Base-by-base conservation (phyloP, 2,797 vertebrate genomes). In the Lithobates pipiens region DNA sequence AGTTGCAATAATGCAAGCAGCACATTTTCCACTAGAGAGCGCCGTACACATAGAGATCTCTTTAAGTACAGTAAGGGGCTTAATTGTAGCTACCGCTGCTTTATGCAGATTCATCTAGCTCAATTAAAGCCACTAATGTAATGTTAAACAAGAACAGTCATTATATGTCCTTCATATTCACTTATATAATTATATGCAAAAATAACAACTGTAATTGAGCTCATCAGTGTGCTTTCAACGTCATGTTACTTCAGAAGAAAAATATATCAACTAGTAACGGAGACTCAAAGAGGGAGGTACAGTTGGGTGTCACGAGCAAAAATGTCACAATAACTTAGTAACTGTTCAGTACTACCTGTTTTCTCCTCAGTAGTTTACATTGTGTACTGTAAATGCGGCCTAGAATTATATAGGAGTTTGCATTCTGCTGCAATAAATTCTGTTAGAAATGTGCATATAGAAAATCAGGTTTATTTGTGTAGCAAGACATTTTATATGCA, bases 71-170 rank as follows among this genome's bases (percentile, higher is more conserved):
- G 57, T 54, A 29, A 61, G 34, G 65, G 18, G 21, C 42, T 63
- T 8, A 11, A 3, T 67, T 27, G n/a, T 67, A 70, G 23, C 46
- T 46, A 72, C 75, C 67, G 50, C 57, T 63, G 44, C 65, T 72
- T 27, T n/a, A 44, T 42, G 18, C 50, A 77, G 67, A 82, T 86
- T 85, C 71, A 75, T 80, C 71, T 82, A 82, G 80, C 27, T 75
- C 84, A 85, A 85, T 85, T 85, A 85, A 39, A 61, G 34, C 29
- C 75, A 39, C 21, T 78, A 82, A 83, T 82, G 63, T 65, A 77
- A 77, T 71, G 79, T 63, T 77, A 76, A 79, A 74, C 70, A 74
- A 85, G 57, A 73, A 65, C 67, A 29, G 65, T 85, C 83, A 85
- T 85, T 85, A 80, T 80, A 46, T 80, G 68, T 50, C 27, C 70